phyloP scores from a whole-genome alignment of 2,113 vertebrate genomes.

The Mormyrus iriodes region DNA sequence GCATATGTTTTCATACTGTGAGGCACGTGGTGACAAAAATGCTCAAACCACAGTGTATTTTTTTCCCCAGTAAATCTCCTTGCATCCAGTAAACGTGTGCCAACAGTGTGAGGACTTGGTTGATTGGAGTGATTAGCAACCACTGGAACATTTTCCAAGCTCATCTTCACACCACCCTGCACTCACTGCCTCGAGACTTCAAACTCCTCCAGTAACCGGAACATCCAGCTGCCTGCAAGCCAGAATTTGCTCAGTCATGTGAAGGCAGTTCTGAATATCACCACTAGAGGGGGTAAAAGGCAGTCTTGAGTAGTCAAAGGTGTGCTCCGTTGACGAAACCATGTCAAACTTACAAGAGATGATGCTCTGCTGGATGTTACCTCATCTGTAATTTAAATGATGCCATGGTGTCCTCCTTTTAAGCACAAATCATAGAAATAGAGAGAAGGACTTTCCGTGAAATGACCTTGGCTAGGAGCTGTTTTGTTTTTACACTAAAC shows the following conservation, averaged over 20 bases:
- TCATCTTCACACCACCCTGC: neutral
- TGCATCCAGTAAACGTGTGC: neutral
- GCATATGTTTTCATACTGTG: neutral
- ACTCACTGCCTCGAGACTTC: neutral
- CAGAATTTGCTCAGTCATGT: neutral
- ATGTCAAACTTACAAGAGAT: neutral
- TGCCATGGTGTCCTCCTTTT: neutral
- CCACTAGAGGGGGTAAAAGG: neutral
- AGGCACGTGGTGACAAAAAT: neutral
- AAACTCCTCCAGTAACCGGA: neutral
- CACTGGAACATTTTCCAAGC: neutral
- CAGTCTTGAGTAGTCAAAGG: neutral
- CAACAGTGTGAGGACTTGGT: neutral
- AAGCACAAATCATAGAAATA: neutral
- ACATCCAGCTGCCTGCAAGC: neutral
- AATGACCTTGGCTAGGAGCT: neutral
- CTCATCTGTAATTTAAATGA: neutral
- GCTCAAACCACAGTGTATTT: neutral
- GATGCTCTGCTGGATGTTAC: neutral
- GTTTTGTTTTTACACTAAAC: neutral
- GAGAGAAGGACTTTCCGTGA: neutral
- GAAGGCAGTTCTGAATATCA: neutral
- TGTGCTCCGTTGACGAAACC: neutral
- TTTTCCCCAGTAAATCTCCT: neutral
- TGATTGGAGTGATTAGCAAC: neutral